Conservation (phyloP, 2,113 vertebrate species). For the Eira barbara region DNA sequence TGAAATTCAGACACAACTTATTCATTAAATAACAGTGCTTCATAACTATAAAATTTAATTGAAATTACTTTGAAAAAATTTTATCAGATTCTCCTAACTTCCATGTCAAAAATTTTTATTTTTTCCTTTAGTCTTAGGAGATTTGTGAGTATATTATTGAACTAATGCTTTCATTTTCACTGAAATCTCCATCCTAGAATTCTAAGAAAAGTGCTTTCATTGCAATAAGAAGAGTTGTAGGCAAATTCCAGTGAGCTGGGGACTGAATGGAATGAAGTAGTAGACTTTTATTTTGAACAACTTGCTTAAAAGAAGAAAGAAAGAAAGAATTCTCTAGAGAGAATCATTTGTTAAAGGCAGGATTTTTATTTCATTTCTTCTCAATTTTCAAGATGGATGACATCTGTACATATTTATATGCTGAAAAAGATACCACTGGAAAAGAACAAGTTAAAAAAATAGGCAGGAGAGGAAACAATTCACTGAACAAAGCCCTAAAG, state of each 20-base stretch:
- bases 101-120: neutral
- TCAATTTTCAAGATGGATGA: conserved; percentile 8
- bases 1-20: conserved; percentile 42
- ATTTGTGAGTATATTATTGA: neutral
- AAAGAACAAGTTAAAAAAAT: conserved; percentile 15
- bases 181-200: conserved; percentile 1
- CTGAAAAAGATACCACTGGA: neutral
- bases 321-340: neutral
- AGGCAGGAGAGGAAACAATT: neutral
- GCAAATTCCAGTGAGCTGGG: neutral
- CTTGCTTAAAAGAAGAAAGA: conserved; percentile 1
- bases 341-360: neutral
- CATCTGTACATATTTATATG: conserved; percentile 1
- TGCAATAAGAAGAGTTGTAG: neutral
- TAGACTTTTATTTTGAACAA: neutral
- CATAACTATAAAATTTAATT: neutral
- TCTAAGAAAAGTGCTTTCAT: neutral
- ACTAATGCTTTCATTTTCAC: conserved; percentile 5
- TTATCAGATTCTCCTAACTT: conserved; percentile 45
- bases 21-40: neutral
- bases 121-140: conserved; percentile 41
- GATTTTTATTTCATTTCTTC: conserved; percentile 48
- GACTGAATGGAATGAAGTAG: neutral
- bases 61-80: conserved; percentile 28
- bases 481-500: neutral